phyloP scores from a whole-genome alignment of 2,113 vertebrate genomes.

The Martes martes region DNA sequence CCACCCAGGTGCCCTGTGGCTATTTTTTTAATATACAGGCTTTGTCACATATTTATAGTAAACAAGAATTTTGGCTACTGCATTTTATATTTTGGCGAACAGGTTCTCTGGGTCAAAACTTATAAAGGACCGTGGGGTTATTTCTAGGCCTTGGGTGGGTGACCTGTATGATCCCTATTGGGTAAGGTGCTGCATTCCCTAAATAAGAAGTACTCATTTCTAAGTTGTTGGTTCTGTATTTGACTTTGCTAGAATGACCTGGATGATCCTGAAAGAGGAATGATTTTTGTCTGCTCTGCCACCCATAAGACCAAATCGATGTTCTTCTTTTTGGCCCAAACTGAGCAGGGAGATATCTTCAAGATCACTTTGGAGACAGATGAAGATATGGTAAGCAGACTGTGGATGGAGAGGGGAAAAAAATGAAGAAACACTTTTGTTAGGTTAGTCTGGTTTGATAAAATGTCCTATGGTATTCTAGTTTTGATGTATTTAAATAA shows the following conservation, averaged over 20 bases:
- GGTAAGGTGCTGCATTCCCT: not conserved
- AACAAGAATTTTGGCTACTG: not conserved
- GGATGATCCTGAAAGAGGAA: constrained; percentile 97
- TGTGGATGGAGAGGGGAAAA: not conserved
- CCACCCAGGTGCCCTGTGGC: not conserved
- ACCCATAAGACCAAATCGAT: constrained; percentile 99
- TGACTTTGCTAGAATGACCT: constrained; percentile 91
- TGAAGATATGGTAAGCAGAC: constrained; percentile 94
- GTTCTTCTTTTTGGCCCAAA: constrained; percentile 99
- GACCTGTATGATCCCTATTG: rapidly evolving
- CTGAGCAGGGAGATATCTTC: constrained; percentile 98
- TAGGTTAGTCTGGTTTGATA: not conserved
- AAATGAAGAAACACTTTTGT: not conserved
- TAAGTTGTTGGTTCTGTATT: constrained; percentile 27
- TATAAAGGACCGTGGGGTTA: not conserved
- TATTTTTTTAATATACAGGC: not conserved
- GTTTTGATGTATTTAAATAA: not conserved
- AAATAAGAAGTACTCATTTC: not conserved
- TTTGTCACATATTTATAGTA: not conserved
- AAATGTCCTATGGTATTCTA: not conserved
- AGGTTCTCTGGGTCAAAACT: not conserved
- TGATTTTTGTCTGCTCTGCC: constrained; percentile 99
- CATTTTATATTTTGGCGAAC: not conserved
- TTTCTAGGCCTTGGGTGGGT: not conserved
- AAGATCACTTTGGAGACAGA: constrained; percentile 99